Percentiles rank a stretch among this genome's conserved stretches.
Evolutionary conservation across 2,888 invertebrate species (phyloP).

Genomic region (Villa cingulata): DNA sequence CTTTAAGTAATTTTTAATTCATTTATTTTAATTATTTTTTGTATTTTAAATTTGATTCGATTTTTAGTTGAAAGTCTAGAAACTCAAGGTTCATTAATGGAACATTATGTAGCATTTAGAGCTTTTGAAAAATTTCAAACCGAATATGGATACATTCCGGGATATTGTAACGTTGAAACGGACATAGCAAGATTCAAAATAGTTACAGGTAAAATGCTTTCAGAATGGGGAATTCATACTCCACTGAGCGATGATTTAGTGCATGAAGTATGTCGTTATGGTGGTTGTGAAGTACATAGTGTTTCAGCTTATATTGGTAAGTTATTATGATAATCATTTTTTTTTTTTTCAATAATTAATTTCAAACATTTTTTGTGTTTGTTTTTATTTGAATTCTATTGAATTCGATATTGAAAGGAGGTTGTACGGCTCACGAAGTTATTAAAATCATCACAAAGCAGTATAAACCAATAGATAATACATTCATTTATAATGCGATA

Average conservation of each 20-base stretch:
- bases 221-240: constrained; percentile 70
- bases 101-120: constrained; percentile 78
- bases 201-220: constrained; percentile 55
- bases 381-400: no score
- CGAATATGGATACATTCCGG: constrained; percentile 82
- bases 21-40: no score
- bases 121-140: constrained; percentile 82
- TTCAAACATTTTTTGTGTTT: no score
- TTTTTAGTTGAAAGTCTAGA: constrained; percentile 54
- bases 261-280: constrained; percentile 91
- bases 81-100: constrained; percentile 72
- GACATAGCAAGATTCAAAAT: constrained; percentile 80
- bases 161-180: constrained; percentile 76
- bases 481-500: constrained; percentile 89
- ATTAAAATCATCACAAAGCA: constrained; percentile 92
- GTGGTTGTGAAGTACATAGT: constrained; percentile 87
- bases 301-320: constrained; percentile 76
- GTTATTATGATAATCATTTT: not conserved
- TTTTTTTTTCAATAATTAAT: no score
- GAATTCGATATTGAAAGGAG: constrained; percentile 48
- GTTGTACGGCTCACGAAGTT: constrained; percentile 89
- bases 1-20: constrained; percentile 45
- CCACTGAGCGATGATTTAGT: constrained; percentile 82
- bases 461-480: constrained; percentile 92
- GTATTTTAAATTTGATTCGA: no score